Conservation (phyloP, 2,797 vertebrate genomes). For the Pseudochirops cupreus region DNA sequence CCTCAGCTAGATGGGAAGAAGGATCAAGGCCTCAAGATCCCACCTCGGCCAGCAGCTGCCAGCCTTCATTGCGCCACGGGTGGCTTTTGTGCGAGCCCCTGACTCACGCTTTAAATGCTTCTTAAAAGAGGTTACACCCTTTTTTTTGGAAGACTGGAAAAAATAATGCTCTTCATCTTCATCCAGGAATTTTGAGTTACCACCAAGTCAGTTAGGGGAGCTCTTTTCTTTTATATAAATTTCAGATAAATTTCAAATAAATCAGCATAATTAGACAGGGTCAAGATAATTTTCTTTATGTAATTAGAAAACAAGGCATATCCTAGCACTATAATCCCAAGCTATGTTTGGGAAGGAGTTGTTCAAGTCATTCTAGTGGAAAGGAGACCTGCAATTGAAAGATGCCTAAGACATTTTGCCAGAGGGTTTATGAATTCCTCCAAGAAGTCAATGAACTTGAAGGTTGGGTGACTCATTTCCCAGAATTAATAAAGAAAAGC, state of each 20-base stretch:
- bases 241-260: neutral
- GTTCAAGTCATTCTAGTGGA: neutral
- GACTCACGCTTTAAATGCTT: neutral
- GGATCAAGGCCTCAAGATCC: no score
- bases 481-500: neutral
- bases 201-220: neutral
- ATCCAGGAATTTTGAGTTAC: neutral
- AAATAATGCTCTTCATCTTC: no score
- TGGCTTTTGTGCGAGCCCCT: no score
- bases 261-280: neutral
- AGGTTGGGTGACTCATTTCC: neutral
- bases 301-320: no score
- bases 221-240: neutral
- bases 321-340: neutral
- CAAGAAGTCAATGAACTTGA: neutral
- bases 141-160: neutral
- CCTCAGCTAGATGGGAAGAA: no score
- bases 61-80: no score
- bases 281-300: neutral
- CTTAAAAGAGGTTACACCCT: neutral
- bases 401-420: neutral
- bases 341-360: neutral
- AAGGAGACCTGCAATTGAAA: neutral
- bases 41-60: no score
- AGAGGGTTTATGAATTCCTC: neutral